A percentile compares a stretch with the other conserved stretches of the same genome.
These are phyloP conservation scores for Lasioglossum malachurum DNA, from an alignment of 2,888 invertebrate species.

Conservation along the genomic window DNA sequence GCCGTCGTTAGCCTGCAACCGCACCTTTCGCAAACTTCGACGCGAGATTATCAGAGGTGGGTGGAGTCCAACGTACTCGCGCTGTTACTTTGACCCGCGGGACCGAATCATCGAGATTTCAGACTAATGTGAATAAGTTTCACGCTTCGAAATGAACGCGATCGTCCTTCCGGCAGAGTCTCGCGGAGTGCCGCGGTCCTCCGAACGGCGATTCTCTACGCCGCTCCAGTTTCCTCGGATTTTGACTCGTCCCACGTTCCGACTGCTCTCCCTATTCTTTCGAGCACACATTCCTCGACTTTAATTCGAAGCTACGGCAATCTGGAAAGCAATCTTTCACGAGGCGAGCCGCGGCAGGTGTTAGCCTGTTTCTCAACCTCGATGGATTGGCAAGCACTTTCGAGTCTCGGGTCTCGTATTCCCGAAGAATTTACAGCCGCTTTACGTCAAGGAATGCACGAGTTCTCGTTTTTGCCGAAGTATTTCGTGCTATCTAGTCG, in stretches of 20 bases:
- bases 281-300: slow-evolving; percentile 6
- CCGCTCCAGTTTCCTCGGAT: slow-evolving; percentile 4
- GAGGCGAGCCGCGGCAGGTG: slow-evolving; percentile 45
- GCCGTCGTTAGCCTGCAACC: slow-evolving; percentile 14
- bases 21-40: slow-evolving; percentile 13
- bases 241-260: slow-evolving; percentile 12
- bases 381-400: slow-evolving; percentile 54
- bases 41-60: neutral
- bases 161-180: neutral
- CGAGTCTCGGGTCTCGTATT: slow-evolving; percentile 56
- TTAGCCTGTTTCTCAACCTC: slow-evolving; percentile 41
- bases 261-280: neutral
- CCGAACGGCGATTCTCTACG: neutral
- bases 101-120: neutral
- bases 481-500: slow-evolving; percentile 41
- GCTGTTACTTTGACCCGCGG: neutral
- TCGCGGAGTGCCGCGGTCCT: neutral
- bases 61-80: neutral
- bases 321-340: slow-evolving; percentile 37
- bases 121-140: too few relatives aligned
- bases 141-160: too few relatives aligned
- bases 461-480: slow-evolving; percentile 47
- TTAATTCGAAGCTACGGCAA: slow-evolving; percentile 39
- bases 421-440: slow-evolving; percentile 54
- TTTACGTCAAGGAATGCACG: slow-evolving; percentile 45